phyloP scores from a whole-genome alignment of 2,797 vertebrate species.

The Acrossocheilus fasciatus region DNA sequence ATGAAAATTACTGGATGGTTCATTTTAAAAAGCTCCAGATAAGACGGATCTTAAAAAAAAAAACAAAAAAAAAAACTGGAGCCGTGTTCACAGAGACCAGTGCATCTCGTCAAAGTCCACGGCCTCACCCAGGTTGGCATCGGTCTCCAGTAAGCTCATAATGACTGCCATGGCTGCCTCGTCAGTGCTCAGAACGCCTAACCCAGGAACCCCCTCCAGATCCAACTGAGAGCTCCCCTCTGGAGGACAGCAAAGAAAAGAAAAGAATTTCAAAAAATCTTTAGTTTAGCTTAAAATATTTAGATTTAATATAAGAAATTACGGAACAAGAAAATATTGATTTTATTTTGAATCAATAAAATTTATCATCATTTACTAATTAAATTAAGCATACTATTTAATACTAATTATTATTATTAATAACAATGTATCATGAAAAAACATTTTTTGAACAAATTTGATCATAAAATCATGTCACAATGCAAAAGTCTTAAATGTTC shows the following conservation, averaged over 20 bases:
- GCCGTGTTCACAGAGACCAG: conserved; percentile 85
- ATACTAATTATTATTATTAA: too few relatives aligned
- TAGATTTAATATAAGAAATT: not conserved
- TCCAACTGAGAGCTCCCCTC: conserved; percentile 86
- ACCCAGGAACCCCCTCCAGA: conserved; percentile 84
- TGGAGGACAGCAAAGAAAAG: too few relatives aligned
- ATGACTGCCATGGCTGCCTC: conserved; percentile 90
- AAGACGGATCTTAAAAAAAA: conserved; percentile 14
- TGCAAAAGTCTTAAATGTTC: not conserved
- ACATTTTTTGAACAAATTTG: too few relatives aligned
- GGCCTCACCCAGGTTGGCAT: conserved; percentile 85
- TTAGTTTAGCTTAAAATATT: not conserved
- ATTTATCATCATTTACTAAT: too few relatives aligned
- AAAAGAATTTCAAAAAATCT: too few relatives aligned
- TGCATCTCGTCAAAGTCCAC: conserved; percentile 88
- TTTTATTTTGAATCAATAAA: not conserved
- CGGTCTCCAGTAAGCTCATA: conserved; percentile 94
- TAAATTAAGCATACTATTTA: too few relatives aligned
- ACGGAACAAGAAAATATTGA: not conserved
- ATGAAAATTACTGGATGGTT: conserved; percentile 33
- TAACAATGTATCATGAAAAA: too few relatives aligned
- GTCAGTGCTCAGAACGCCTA: conserved; percentile 81
- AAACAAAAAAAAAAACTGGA: conserved; percentile 9
- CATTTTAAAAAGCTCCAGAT: conserved; percentile 39
- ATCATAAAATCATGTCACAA: not conserved